phyloP scores from a whole-genome alignment of 2,797 vertebrate genomes.

The Acanthurus lineatus region DNA sequence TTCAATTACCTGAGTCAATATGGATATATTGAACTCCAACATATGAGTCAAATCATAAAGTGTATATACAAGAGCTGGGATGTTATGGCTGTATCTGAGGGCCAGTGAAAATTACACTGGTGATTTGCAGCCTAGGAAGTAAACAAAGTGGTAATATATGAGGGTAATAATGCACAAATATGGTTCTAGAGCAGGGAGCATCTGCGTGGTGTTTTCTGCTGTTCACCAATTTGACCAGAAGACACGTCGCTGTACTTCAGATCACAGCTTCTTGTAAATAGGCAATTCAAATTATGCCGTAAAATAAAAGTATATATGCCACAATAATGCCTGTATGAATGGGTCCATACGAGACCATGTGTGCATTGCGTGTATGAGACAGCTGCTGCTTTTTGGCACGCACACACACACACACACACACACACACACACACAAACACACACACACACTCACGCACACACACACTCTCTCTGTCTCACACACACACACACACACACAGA shows the following conservation, averaged over 20 bases:
- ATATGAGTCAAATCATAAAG: constrained; percentile 82
- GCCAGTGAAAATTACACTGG: constrained; percentile 72
- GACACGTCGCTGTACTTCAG: constrained; percentile 35
- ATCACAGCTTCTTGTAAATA: constrained; percentile 41
- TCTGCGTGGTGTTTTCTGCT: constrained; percentile 55
- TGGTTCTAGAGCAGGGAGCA: constrained; percentile 41
- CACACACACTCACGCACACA: too few relatives aligned
- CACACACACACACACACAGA: background rate
- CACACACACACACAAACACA: constrained; percentile 23
- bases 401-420: constrained; percentile 32
- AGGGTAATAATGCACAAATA: constrained; percentile 69
- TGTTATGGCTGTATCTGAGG: constrained; percentile 63
- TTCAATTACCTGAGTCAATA: constrained; percentile 84
- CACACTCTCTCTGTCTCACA: too few relatives aligned
- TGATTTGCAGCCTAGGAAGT: constrained; percentile 75
- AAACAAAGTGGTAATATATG: constrained; percentile 76
- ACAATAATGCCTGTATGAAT: constrained; percentile 65
- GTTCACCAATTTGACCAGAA: constrained; percentile 23
- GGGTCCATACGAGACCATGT: constrained; percentile 67
- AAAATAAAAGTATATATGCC: constrained; percentile 59
- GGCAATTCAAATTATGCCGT: constrained; percentile 36
- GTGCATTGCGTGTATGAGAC: constrained; percentile 77
- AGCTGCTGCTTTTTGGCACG: constrained; percentile 79
- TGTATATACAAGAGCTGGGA: constrained; percentile 75
- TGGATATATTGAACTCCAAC: constrained; percentile 77